These are phyloP conservation scores for Thunnus albacares DNA, from an alignment of 2,797 vertebrate species.

Conservation along the genomic window DNA sequence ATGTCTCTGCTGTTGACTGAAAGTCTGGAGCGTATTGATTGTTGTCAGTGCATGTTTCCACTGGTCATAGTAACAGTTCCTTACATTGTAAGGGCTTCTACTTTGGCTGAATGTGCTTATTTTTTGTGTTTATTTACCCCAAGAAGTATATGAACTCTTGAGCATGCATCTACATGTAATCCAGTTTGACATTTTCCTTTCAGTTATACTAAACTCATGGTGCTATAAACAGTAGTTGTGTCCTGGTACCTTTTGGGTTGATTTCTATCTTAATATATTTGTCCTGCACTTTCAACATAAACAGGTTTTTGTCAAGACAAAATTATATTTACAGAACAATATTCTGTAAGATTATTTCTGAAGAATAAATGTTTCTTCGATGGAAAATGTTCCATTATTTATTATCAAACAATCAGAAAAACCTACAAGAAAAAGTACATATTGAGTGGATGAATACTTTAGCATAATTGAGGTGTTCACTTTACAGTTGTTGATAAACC, in stretches of 20 bases:
- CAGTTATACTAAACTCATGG: background rate
- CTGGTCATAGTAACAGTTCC: background rate
- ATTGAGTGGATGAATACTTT: background rate
- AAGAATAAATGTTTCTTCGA: background rate
- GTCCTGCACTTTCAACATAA: background rate
- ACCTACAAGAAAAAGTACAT: background rate
- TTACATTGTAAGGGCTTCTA: background rate
- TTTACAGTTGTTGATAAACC: constrained; percentile 14
- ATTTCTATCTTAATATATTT: background rate
- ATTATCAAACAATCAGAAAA: background rate
- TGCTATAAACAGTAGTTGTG: background rate
- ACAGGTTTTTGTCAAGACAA: background rate
- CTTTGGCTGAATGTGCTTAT: background rate
- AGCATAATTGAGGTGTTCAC: background rate
- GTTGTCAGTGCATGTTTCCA: constrained; percentile 3
- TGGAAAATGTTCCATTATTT: background rate
- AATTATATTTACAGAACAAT: too few species aligned
- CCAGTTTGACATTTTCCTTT: constrained; percentile 11
- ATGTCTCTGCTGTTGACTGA: constrained; percentile 42
- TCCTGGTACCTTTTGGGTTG: background rate
- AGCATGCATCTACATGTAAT: constrained; percentile 4
- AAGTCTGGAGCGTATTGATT: constrained; percentile 13
- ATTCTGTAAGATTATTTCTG: background rate
- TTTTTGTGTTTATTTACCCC: background rate
- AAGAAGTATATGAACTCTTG: background rate